Conservation (phyloP, 1,140 invertebrate species). For the Bombus confusus region DNA sequence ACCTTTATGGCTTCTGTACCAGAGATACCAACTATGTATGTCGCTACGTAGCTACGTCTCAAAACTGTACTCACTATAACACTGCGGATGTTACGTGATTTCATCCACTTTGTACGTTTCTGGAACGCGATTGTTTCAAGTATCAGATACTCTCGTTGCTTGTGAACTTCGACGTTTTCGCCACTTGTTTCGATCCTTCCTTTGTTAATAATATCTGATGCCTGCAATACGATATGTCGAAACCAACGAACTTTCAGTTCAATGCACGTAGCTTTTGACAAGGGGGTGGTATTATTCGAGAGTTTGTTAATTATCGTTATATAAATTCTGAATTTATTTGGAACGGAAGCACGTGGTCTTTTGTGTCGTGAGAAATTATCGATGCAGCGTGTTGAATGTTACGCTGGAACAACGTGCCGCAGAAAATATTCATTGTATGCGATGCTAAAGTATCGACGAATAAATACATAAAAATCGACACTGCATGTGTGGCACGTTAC, state of each 20-base stretch:
- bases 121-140: neutral
- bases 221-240: neutral
- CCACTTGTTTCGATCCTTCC: neutral
- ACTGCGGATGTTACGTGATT: slow-evolving; percentile 53
- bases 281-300: neutral
- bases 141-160: neutral
- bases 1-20: slow-evolving; percentile 70
- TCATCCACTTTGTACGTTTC: slow-evolving; percentile 15
- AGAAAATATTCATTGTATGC: slow-evolving; percentile 35
- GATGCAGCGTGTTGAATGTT: neutral
- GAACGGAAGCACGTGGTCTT: neutral
- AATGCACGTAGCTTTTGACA: too few species aligned
- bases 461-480: slow-evolving; percentile 51
- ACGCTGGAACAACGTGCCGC: neutral
- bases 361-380: neutral
- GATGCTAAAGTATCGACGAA: slow-evolving; percentile 42
- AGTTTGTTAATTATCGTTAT: too few species aligned
- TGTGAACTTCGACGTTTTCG: slow-evolving; percentile 3
- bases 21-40: slow-evolving; percentile 70
- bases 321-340: neutral
- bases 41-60: slow-evolving; percentile 14
- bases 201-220: neutral
- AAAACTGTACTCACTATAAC: slow-evolving; percentile 52
- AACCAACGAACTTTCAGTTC: neutral
- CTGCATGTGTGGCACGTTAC: slow-evolving; percentile 1